Evolutionary conservation across 2,888 invertebrate genomes (phyloP), one percentile per base, ranked within the genome.

Genomic region (Nymphalis urticae): DNA sequence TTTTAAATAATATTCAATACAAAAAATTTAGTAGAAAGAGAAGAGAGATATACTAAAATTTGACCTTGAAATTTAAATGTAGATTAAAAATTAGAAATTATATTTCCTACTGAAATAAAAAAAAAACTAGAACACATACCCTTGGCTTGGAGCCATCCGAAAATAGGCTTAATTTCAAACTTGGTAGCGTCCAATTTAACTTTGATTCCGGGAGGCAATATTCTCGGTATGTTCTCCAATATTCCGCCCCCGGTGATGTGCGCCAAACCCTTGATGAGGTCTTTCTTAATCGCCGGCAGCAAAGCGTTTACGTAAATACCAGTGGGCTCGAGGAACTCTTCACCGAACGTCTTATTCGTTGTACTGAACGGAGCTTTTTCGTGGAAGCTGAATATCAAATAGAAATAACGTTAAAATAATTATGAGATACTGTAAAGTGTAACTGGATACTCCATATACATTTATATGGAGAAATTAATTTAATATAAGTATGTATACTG

Each of bases 231-330:
- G 83, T 98, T 99, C 86, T 98, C 97, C 7, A 95, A 84, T 3
- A 99, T 90, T 0, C 99, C 99, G 0, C 98, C 98, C 0, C 98
- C 98, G 0, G 98, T 98, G 68, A 99, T 97, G 81, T 99, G 99
- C 0, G 98, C 98, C 75, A 98, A 94, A 0, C 96, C 97, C 82
- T 98, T 98, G 1, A 99, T 93, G 59, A 95, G 89, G 10, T 95
- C 95, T 2, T 94, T 93, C 79, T 94, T 94, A 59, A 98, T 86
- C 5, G 96, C 94, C 0, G 96, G 95, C 59, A 98, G 86, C 0
- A 98, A 85, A 10, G 94, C 92, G 74, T 94, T 94, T 0, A 97
- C 96, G 89, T 99, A 99, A 68, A 99, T 95, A 70, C 95, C 96
- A 0, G 98, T 98, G 0, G 98, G 98, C 0, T 94, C 94, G 6